These are phyloP conservation scores for Gambusia holbrooki DNA, from an alignment of 2,113 vertebrate genomes.

Conservation along the genomic window DNA sequence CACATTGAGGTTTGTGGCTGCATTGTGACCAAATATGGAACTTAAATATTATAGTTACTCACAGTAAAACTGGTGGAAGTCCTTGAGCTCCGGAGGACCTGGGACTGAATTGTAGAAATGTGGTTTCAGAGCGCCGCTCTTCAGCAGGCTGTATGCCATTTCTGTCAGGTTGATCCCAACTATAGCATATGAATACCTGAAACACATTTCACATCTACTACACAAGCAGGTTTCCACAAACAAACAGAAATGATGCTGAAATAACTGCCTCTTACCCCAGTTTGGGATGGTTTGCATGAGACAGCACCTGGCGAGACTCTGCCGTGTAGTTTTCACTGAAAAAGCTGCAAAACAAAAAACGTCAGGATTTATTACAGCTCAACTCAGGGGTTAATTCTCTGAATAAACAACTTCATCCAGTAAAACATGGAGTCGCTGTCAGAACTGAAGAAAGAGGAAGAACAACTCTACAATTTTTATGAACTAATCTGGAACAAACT, in stretches of 20 bases:
- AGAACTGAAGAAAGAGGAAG: too few species aligned
- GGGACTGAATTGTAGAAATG: conserved; percentile 91
- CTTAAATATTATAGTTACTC: conserved; percentile 66
- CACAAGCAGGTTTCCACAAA: background rate
- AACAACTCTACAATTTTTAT: too few species aligned
- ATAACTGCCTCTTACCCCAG: conserved; percentile 85
- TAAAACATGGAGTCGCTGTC: too few species aligned
- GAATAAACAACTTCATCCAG: too few species aligned
- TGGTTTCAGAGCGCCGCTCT: conserved; percentile 87
- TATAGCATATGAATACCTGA: conserved; percentile 97
- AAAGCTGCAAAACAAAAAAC: conserved; percentile 79
- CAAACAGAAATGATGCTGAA: background rate
- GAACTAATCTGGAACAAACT: too few species aligned
- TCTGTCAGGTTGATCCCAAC: conserved; percentile 98
- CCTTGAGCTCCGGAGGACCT: conserved; percentile 83
- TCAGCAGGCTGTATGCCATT: conserved; percentile 96
- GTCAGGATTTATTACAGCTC: too few species aligned
- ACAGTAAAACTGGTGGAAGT: conserved; percentile 98
- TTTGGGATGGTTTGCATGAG: conserved; percentile 92
- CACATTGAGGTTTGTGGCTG: too few species aligned
- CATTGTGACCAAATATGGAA: too few species aligned
- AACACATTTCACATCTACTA: conserved; percentile 19
- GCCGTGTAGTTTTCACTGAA: conserved; percentile 92
- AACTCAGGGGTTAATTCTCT: too few species aligned
- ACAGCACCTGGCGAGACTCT: conserved; percentile 88